phyloP scores from a whole-genome alignment of 2,888 invertebrate genomes.

The Amphipyra tragopoginis region DNA sequence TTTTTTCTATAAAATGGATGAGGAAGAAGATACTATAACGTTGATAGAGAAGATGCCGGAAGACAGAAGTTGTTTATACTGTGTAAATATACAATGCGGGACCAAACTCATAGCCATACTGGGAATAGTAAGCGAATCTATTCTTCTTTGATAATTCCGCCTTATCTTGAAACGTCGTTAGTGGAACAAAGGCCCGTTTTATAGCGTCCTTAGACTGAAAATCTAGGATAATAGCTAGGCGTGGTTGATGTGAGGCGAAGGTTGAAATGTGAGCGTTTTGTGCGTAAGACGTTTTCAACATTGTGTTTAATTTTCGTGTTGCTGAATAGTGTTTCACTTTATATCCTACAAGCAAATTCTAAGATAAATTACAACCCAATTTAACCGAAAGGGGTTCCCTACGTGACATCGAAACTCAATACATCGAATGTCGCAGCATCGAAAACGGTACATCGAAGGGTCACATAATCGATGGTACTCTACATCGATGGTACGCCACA shows the following conservation, averaged over 20 bases:
- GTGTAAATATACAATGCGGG: constrained; percentile 52
- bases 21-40: constrained; percentile 38
- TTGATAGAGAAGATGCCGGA: constrained; percentile 33
- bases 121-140: constrained; percentile 57
- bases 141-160: constrained; percentile 42
- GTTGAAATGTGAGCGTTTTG: constrained; percentile 16
- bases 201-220: constrained; percentile 33
- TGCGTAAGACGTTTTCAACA: constrained; percentile 4
- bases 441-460: too few species aligned
- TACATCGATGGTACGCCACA: too few species aligned
- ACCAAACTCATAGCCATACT: constrained; percentile 50
- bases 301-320: constrained; percentile 4
- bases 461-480: too few species aligned
- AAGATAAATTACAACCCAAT: background rate
- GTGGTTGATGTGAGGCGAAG: constrained; percentile 18
- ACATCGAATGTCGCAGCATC: too few species aligned
- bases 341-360: background rate
- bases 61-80: constrained; percentile 25
- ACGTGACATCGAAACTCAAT: too few species aligned
- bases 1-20: constrained; percentile 47
- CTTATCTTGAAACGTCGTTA: constrained; percentile 43
- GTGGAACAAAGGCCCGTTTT: constrained; percentile 47
- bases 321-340: constrained; percentile 10
- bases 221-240: constrained; percentile 41
- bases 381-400: too few species aligned